Percentiles rank a stretch among this genome's conserved stretches.
These are phyloP conservation scores for Echinometra lucunter DNA, from an alignment of 53 echinoderm and acorn worm species.

Conservation along the genomic window DNA sequence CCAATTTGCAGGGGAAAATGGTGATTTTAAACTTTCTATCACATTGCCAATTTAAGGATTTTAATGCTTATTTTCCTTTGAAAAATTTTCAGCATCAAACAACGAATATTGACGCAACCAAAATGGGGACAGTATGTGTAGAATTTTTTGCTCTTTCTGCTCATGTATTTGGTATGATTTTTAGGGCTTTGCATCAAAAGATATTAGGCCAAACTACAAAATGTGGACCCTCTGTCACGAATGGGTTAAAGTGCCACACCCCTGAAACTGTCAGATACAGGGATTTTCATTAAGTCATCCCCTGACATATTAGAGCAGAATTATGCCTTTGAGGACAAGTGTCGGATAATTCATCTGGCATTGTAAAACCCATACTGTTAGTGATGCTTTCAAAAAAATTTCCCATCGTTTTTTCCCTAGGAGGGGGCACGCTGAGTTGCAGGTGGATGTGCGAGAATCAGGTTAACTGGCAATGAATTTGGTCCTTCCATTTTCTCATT, in stretches of 20 bases:
- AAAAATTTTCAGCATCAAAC: too few relatives aligned
- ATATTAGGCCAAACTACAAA: too few relatives aligned
- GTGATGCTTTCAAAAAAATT: neutral
- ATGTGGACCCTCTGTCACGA: too few relatives aligned
- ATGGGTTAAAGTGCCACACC: neutral
- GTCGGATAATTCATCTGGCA: slow-evolving; percentile 4
- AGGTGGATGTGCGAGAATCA: neutral
- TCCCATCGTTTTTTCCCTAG: neutral
- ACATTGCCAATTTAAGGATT: too few relatives aligned
- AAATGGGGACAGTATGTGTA: too few relatives aligned
- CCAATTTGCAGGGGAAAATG: too few relatives aligned
- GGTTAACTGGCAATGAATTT: neutral
- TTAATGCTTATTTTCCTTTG: too few relatives aligned
- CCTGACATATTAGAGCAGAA: neutral
- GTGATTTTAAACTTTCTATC: too few relatives aligned
- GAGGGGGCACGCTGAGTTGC: neutral
- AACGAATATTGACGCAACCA: too few relatives aligned
- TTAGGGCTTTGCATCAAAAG: too few relatives aligned
- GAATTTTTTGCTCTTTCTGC: too few relatives aligned
- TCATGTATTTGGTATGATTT: too few relatives aligned
- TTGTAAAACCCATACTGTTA: slow-evolving; percentile 20
- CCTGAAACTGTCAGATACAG: slow-evolving; percentile 9
- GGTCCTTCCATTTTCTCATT: slow-evolving; percentile 13
- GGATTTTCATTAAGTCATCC: slow-evolving; percentile 1
- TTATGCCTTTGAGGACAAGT: neutral